Conservation (phyloP, 2,888 invertebrate genomes). For the Apodemia hepburni region DNA sequence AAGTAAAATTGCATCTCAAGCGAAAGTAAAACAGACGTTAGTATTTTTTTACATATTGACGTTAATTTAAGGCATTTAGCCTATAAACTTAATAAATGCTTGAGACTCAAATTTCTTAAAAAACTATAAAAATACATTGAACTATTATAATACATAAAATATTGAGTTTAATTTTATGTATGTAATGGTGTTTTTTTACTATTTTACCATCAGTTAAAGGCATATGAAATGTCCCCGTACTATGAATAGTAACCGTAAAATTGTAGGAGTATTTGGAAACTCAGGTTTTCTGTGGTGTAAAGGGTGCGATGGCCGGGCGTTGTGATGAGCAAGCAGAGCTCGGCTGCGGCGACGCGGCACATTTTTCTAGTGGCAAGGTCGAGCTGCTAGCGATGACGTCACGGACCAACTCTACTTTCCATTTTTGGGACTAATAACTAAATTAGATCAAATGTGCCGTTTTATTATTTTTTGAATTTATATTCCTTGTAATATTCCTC, state of each 20-base stretch:
- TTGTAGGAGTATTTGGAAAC: constrained; percentile 13
- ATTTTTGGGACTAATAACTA: constrained; percentile 42
- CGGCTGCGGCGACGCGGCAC: constrained; percentile 71
- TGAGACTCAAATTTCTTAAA: too few relatives aligned
- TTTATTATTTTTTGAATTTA: too few relatives aligned
- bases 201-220: not conserved
- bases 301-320: constrained; percentile 44
- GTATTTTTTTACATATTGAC: too few relatives aligned
- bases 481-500: too few relatives aligned
- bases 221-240: not conserved
- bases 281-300: constrained; percentile 18
- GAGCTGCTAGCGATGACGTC: constrained; percentile 66
- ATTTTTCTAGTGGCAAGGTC: constrained; percentile 81
- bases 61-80: too few relatives aligned
- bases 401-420: constrained; percentile 62
- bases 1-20: too few relatives aligned
- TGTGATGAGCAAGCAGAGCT: constrained; percentile 66
- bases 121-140: too few relatives aligned
- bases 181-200: not conserved
- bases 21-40: too few relatives aligned
- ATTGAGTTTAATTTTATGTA: too few relatives aligned
- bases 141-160: too few relatives aligned
- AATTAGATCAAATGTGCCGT: not conserved
- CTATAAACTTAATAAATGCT: too few relatives aligned
- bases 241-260: constrained; percentile 1